phyloP scores from a whole-genome alignment of 2,888 invertebrate genomes.

The Pseudoips prasinana region DNA sequence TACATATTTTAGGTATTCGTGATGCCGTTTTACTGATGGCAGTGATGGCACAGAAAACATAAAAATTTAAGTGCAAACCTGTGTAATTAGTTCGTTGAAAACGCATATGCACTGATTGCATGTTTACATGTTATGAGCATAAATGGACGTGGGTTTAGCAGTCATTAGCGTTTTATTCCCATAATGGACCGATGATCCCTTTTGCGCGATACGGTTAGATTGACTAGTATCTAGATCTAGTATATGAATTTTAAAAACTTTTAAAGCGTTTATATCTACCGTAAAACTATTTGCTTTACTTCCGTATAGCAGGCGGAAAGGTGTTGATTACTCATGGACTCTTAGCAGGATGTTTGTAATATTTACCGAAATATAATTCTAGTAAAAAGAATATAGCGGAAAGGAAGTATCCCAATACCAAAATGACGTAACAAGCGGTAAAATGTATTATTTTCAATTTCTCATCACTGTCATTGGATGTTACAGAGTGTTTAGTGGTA shows the following conservation, averaged over 20 bases:
- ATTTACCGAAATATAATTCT: slow-evolving; percentile 44
- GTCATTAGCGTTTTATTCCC: slow-evolving; percentile 17
- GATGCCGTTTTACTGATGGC: too few species aligned
- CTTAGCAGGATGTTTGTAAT: too few species aligned
- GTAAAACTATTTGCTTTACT: too few species aligned
- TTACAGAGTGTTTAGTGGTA: slow-evolving; percentile 15
- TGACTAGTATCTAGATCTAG: too few species aligned
- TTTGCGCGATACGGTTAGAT: too few species aligned
- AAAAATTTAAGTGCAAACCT: slow-evolving; percentile 5
- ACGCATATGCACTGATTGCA: slow-evolving; percentile 13
- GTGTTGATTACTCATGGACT: too few species aligned
- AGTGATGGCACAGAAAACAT: slow-evolving; percentile 3
- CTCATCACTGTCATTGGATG: slow-evolving; percentile 22
- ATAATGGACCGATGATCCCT: too few species aligned
- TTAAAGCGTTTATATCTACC: too few species aligned
- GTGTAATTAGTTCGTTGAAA: slow-evolving; percentile 8
- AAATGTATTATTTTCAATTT: slow-evolving; percentile 54
- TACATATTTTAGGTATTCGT: too few species aligned
- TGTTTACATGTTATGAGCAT: slow-evolving; percentile 14
- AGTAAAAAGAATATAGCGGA: slow-evolving; percentile 46
- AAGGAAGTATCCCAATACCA: slow-evolving; percentile 53
- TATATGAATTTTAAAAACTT: too few species aligned
- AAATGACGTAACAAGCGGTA: slow-evolving; percentile 55
- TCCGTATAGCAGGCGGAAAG: too few species aligned
- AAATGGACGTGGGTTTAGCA: too few species aligned